These are phyloP conservation scores for Artemia franciscana DNA, from an alignment of 1,140 invertebrate genomes.

Conservation along the genomic window DNA sequence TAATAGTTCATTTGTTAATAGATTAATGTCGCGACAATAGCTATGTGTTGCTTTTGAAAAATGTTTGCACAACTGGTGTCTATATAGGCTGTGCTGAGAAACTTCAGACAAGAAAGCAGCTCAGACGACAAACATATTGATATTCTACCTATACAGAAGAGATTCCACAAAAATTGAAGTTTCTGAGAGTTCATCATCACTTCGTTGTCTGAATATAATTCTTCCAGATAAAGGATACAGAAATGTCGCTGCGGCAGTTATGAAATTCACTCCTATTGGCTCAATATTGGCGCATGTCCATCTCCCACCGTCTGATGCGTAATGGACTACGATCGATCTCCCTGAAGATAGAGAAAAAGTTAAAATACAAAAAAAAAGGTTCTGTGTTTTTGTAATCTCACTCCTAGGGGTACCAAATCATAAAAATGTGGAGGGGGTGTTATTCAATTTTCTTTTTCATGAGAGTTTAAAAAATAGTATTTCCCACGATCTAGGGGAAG, in stretches of 20 bases:
- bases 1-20: too few relatives aligned
- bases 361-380: too few relatives aligned
- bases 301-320: constrained; percentile 14
- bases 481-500: too few relatives aligned
- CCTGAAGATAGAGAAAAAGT: not conserved
- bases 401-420: not conserved
- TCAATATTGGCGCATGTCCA: constrained; percentile 30
- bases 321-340: constrained; percentile 8
- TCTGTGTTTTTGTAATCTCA: not conserved
- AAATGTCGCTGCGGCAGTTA: constrained; percentile 25
- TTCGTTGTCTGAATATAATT: constrained; percentile 58
- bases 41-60: too few relatives aligned
- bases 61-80: too few relatives aligned
- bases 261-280: constrained; percentile 14
- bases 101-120: too few relatives aligned
- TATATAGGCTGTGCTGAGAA: too few relatives aligned
- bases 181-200: constrained; percentile 20
- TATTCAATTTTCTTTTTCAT: not conserved
- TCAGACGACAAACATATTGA: too few relatives aligned
- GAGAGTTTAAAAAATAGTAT: constrained; percentile 1
- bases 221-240: constrained; percentile 63
- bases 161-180: not conserved
- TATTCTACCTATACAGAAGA: not conserved
- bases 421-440: not conserved
- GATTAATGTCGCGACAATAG: too few relatives aligned